Evolutionary conservation across 2,797 vertebrate species (phyloP).

Genomic region (Uromys caudimaculatus): DNA sequence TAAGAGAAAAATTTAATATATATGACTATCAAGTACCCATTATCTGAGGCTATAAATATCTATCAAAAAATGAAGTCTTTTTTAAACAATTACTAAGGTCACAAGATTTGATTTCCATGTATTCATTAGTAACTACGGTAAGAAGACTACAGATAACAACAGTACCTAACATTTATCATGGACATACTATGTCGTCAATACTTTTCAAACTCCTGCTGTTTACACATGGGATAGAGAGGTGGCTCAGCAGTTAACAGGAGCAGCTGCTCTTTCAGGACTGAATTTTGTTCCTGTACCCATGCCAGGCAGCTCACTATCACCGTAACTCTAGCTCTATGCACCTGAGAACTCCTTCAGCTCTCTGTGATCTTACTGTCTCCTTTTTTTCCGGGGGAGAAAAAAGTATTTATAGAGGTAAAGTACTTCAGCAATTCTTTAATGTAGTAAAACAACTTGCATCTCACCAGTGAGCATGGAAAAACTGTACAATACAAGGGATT

Average conservation of each 20-base stretch:
- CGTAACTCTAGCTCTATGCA: background rate
- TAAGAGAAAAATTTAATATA: constrained; percentile 47
- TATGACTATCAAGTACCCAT: background rate
- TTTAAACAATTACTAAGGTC: constrained; percentile 6
- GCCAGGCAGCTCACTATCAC: background rate
- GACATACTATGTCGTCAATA: background rate
- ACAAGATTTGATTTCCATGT: constrained; percentile 20
- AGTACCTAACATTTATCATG: background rate
- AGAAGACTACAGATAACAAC: background rate
- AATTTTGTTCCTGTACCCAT: background rate
- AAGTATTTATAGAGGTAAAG: background rate
- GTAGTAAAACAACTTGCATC: background rate
- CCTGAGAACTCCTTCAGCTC: background rate
- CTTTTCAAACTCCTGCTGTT: background rate
- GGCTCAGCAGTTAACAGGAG: background rate
- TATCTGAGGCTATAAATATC: background rate
- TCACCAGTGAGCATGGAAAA: background rate
- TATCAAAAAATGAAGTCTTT: constrained; percentile 38
- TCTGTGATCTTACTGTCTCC: background rate
- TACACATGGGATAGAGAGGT: background rate
- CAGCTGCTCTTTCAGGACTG: no score
- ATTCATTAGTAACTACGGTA: constrained; percentile 17
- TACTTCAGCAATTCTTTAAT: background rate
- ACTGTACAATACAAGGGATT: background rate
- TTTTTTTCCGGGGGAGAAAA: rapidly evolving